Evolutionary conservation across 2,888 invertebrate genomes (phyloP).

Genomic region (Drosophila percnosoma): DNA sequence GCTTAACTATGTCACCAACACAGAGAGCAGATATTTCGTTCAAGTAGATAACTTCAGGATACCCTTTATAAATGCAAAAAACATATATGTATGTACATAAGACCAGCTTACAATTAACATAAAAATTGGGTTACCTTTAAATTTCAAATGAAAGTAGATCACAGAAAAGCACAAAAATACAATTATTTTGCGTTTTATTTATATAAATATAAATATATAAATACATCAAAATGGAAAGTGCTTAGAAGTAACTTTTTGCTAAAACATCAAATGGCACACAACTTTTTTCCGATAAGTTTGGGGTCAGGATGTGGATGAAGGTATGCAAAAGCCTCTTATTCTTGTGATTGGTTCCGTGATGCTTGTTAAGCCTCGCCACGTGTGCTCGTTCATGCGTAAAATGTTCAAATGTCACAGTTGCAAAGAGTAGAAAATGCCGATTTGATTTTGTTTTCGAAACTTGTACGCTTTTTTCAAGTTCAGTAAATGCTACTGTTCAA

Average conservation of each 20-base stretch:
- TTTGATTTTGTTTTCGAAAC: slow-evolving; percentile 28
- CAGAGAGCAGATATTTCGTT: neutral
- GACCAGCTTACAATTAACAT: neutral
- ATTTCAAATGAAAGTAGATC: neutral
- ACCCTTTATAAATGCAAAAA: neutral
- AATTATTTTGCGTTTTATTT: neutral
- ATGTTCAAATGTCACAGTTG: slow-evolving; percentile 52
- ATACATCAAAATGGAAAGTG: neutral
- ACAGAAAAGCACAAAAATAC: neutral
- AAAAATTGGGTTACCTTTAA: neutral
- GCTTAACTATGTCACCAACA: neutral
- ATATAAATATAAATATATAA: neutral
- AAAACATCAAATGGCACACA: slow-evolving; percentile 5
- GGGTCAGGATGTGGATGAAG: slow-evolving; percentile 23
- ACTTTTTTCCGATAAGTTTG: slow-evolving; percentile 10
- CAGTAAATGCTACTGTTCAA: slow-evolving; percentile 5
- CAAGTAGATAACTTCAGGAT: neutral
- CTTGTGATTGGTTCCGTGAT: slow-evolving; percentile 12
- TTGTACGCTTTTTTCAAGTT: slow-evolving; percentile 7
- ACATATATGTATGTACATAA: neutral
- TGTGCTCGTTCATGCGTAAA: slow-evolving; percentile 47
- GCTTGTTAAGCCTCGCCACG: slow-evolving; percentile 45
- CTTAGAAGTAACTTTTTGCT: slow-evolving; percentile 5
- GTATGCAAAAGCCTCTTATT: slow-evolving; percentile 21
- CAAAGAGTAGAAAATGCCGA: slow-evolving; percentile 22